Evolutionary conservation across 2,113 vertebrate genomes (phyloP), one percentile per base, ranked within the genome.

Genomic region (Albula goreensis): DNA sequence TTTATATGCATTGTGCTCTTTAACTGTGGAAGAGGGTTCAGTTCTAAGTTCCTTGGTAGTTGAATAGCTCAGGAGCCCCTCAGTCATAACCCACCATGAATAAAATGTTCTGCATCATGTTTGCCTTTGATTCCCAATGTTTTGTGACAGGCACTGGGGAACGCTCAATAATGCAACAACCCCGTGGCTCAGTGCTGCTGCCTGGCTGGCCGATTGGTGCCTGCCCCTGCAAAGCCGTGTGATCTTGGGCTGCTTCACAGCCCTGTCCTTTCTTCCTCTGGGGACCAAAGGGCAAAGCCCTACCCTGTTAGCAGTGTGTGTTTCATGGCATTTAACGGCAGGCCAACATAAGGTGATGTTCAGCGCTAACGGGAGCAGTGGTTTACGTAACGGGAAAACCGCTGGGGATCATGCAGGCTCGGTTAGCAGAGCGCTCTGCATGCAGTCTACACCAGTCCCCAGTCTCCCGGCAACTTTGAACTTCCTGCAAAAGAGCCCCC

Each of bases 91-190:
- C n/a, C 66, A 1, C 60, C 25, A 25, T n/a, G 56, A 25, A 41
- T 48, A 83, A 83, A 51, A 12, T 41, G n/a, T 83, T 57, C 17
- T 10, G 11, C 12, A n/a, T 48, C 56, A 63, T 48, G 31, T 41
- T 63, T 48, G 19, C 41, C 53, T 81, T 50, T 83, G 53, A 57
- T 56, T 83, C 41, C n/a, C 52, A 48, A 83, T 60, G 53, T 8
- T 63, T 48, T 83, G 81, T 83, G 81, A 83, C 81, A 83, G 81
- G 81, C 81, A 48, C n/a, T 15, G 56, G 48, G 48, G 80, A 82
- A 15, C 81, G 56, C 31, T 83, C 53, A 41, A 83, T 83, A 83
- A 83, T 63, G 81, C 81, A 83, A 4, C 31, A 41, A 13, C 25
- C 56, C 52, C 25, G n/a, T 83, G 52, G 41, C 52, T 49, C 31